phyloP scores from a whole-genome alignment of 2,888 invertebrate species.

The Pachymerium ferrugineum region DNA sequence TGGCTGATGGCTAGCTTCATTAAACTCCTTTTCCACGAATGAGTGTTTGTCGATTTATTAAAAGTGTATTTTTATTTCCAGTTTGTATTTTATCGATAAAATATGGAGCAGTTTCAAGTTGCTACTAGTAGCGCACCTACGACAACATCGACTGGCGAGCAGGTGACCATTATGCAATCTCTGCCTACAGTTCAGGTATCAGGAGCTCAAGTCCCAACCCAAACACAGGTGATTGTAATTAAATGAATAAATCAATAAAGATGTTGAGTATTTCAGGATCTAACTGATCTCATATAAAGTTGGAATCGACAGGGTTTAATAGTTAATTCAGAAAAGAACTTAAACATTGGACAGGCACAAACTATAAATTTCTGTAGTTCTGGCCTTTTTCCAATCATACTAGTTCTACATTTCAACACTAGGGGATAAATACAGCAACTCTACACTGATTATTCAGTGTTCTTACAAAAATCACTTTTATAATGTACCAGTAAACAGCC shows the following conservation, averaged over 20 bases:
- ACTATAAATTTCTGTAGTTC: no score
- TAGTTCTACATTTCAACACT: slow-evolving; percentile 44
- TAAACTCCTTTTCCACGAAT: no score
- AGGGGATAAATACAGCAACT: no score
- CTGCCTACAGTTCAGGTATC: slow-evolving; percentile 38
- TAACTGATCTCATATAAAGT: no score
- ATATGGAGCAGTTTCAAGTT: slow-evolving; percentile 40
- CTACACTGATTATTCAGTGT: no score
- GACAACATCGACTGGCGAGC: slow-evolving; percentile 37
- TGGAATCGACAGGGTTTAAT: no score
- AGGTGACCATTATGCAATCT: slow-evolving; percentile 38
- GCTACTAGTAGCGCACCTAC: slow-evolving; percentile 28
- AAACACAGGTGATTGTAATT: slow-evolving; percentile 27
- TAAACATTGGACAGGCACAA: no score
- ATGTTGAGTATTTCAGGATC: no score
- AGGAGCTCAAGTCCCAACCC: slow-evolving; percentile 36
- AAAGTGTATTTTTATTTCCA: not conserved
- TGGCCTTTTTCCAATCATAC: slow-evolving; percentile 45
- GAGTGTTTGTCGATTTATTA: not conserved
- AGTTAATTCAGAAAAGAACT: no score
- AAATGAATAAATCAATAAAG: not conserved
- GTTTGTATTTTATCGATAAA: not conserved
- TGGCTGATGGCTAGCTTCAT: no score
- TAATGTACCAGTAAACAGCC: no score
- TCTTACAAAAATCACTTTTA: no score